Evolutionary conservation across 2,888 invertebrate genomes (phyloP).

Genomic region (Drosophila pseudotalamancana): DNA sequence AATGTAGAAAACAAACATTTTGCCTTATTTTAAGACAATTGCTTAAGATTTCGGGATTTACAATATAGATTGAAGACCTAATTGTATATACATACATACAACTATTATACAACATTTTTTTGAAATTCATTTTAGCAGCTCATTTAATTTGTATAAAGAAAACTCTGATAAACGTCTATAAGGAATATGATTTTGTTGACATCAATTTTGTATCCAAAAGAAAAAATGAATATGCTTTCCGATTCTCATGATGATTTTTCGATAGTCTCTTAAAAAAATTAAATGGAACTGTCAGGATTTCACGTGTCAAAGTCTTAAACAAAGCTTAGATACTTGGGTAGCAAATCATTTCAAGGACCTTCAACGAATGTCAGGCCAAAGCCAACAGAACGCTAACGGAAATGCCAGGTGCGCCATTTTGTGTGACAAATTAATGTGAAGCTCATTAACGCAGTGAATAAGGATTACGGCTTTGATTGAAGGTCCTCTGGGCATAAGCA

Average conservation of each 20-base stretch:
- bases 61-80: no score
- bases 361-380: slow-evolving; percentile 49
- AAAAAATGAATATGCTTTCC: neutral
- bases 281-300: neutral
- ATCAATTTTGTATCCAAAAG: no score
- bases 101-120: no score
- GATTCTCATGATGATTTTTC: neutral
- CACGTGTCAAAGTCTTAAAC: slow-evolving; percentile 4
- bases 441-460: slow-evolving; percentile 80
- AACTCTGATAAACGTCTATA: no score
- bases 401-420: slow-evolving; percentile 72
- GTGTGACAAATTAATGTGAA: slow-evolving; percentile 74
- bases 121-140: no score
- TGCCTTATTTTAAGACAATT: no score
- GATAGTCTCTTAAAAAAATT: neutral
- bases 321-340: neutral
- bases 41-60: no score
- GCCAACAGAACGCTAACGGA: slow-evolving; percentile 11
- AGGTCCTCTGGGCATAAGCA: slow-evolving; percentile 71
- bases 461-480: slow-evolving; percentile 80
- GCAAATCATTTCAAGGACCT: slow-evolving; percentile 59
- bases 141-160: no score
- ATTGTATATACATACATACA: no score
- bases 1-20: no score
- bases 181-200: no score